Conservation (phyloP, 2,797 vertebrate genomes). For the Dendrocincla tyrannina region DNA sequence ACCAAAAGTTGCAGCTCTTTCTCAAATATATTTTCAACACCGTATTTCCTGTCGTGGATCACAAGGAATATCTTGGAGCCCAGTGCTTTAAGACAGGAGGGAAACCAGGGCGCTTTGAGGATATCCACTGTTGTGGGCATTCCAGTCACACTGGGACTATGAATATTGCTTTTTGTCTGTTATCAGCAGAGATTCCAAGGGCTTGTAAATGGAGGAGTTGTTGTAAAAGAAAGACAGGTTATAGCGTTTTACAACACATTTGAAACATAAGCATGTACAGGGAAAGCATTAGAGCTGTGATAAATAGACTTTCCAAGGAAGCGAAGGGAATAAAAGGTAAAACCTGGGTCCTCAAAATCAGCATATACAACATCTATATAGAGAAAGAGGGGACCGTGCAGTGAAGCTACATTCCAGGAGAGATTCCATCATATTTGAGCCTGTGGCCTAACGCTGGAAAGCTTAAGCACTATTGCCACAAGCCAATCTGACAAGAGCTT, state of each 20-base stretch:
- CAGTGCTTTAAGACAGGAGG: background rate
- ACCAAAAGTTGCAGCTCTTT: background rate
- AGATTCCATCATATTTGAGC: background rate
- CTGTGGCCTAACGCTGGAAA: background rate
- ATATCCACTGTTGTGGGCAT: background rate
- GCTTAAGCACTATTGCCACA: background rate
- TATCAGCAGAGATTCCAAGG: background rate
- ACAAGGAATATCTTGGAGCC: background rate
- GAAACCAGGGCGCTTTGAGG: background rate
- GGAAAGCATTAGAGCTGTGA: background rate
- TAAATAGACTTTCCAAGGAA: no score
- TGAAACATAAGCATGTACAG: background rate
- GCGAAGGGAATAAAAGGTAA: background rate
- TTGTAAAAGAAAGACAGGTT: background rate
- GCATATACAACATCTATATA: background rate
- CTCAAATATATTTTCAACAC: background rate
- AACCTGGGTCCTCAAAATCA: background rate
- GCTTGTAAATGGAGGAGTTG: background rate
- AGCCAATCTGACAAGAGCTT: background rate
- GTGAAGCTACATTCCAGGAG: background rate
- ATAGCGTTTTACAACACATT: background rate
- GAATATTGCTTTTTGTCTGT: background rate
- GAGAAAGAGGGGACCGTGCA: background rate
- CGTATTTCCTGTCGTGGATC: background rate
- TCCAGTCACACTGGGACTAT: background rate